Percentiles rank a stretch among this genome's conserved stretches.
These are phyloP conservation scores for Zapornia atra DNA, from an alignment of 2,113 vertebrate species.

Conservation along the genomic window DNA sequence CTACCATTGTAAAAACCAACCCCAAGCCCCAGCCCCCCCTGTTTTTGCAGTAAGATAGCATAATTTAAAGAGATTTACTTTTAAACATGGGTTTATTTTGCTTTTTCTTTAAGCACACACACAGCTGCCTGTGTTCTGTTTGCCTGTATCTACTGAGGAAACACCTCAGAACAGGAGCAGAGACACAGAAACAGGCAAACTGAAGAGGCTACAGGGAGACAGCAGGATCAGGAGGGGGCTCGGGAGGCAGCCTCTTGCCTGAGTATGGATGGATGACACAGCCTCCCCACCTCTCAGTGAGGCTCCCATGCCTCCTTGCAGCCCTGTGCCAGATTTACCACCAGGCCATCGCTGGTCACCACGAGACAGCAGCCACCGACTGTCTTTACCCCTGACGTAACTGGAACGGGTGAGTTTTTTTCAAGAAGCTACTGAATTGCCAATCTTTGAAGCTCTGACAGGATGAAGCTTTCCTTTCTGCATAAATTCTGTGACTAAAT, in stretches of 20 bases:
- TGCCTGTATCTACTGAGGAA: neutral
- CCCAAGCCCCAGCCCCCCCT: no score
- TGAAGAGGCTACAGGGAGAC: neutral
- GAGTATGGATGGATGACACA: neutral
- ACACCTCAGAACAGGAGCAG: neutral
- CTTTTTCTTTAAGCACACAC: neutral
- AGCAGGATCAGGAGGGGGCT: neutral
- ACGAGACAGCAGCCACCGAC: fast-evolving
- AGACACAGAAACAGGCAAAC: neutral
- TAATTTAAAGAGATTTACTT: neutral
- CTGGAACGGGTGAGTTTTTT: fast-evolving
- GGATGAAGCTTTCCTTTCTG: neutral
- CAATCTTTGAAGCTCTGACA: neutral
- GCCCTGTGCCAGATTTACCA: fast-evolving
- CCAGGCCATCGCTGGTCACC: neutral
- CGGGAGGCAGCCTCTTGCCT: neutral
- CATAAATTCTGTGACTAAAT: neutral
- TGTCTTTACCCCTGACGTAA: neutral
- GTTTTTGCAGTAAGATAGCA: neutral
- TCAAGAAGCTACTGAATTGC: neutral
- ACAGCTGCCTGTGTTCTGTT: neutral
- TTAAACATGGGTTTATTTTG: neutral
- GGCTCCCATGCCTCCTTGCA: neutral
- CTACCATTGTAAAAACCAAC: no score
- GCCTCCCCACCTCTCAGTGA: no score